These are phyloP conservation scores for Chloroceryle amazona DNA, from an alignment of 2,797 vertebrate genomes.

Conservation along the genomic window DNA sequence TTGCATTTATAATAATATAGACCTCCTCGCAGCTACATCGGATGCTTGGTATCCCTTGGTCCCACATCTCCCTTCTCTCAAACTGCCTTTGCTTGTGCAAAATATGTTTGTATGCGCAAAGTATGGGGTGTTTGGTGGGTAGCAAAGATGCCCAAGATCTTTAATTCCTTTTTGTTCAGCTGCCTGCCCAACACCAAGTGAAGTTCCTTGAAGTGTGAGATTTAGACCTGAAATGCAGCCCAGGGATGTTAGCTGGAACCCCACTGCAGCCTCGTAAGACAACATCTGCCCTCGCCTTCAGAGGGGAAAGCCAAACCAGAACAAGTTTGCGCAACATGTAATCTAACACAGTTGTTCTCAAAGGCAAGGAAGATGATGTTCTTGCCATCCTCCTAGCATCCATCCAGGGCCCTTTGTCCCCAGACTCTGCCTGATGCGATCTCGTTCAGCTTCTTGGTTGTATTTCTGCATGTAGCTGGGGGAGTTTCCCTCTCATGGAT, in stretches of 20 bases:
- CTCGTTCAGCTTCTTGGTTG: not conserved
- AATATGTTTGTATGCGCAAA: accelerated
- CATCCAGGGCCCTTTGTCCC: not conserved
- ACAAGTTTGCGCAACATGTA: not conserved
- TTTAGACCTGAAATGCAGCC: not conserved
- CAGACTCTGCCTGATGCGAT: not conserved
- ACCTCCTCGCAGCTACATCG: not conserved
- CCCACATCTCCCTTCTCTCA: not conserved
- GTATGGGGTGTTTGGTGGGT: not conserved
- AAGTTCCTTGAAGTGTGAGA: not conserved
- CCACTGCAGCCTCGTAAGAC: not conserved
- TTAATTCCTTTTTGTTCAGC: not conserved
- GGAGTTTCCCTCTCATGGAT: not conserved
- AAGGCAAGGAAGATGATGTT: not conserved
- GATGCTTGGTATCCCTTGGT: not conserved
- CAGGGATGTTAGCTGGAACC: not conserved
- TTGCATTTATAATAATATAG: not conserved
- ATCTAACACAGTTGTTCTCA: conserved; percentile 16
- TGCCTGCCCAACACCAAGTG: not conserved
- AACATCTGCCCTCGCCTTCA: not conserved
- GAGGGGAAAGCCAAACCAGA: not conserved
- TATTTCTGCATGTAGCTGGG: not conserved
- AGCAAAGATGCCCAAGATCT: not conserved
- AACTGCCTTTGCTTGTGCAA: not conserved
- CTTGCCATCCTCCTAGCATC: not conserved